Evolutionary conservation across 2,888 invertebrate species (phyloP).

Genomic region (Seira musarum): DNA sequence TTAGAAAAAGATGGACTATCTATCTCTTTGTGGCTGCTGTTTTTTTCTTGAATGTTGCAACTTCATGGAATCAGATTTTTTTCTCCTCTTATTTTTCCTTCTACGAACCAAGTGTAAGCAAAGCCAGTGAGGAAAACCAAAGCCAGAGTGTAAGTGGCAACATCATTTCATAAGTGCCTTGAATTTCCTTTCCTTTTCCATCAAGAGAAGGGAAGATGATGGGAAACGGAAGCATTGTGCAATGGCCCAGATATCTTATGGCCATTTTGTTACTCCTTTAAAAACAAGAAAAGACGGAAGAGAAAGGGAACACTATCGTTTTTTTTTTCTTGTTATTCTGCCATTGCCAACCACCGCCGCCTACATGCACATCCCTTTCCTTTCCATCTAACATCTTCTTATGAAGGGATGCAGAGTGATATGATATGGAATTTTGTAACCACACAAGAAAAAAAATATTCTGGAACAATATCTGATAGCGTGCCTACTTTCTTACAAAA

Average conservation of each 20-base stretch:
- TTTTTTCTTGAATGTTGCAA: conserved; percentile 24
- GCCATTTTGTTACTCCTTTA: not conserved
- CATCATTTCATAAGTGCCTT: conserved; percentile 29
- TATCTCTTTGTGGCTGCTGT: conserved; percentile 17
- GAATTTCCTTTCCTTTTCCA: conserved; percentile 41
- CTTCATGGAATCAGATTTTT: conserved; percentile 20
- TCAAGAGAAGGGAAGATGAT: conserved; percentile 32
- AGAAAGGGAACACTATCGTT: not conserved
- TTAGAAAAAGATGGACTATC: not conserved
- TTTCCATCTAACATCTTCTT: too few species aligned
- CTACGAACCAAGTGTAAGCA: too few species aligned
- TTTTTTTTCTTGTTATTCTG: not conserved
- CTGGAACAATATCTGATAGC: not conserved
- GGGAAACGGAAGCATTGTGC: conserved; percentile 42
- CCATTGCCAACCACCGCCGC: not conserved
- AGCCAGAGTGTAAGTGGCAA: conserved; percentile 21
- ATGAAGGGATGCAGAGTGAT: not conserved
- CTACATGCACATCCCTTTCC: too few species aligned
- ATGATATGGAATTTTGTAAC: not conserved
- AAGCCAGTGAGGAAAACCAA: not conserved
- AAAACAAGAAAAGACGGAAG: not conserved
- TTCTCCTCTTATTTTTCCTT: too few species aligned
- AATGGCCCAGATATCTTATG: conserved; percentile 30
- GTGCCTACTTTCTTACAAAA: not conserved
- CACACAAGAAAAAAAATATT: not conserved